A percentile compares a stretch with the other conserved stretches of the same genome.
Conservation (phyloP, 1,140 invertebrate genomes). For the Hyposmocoma kahamanoa region DNA sequence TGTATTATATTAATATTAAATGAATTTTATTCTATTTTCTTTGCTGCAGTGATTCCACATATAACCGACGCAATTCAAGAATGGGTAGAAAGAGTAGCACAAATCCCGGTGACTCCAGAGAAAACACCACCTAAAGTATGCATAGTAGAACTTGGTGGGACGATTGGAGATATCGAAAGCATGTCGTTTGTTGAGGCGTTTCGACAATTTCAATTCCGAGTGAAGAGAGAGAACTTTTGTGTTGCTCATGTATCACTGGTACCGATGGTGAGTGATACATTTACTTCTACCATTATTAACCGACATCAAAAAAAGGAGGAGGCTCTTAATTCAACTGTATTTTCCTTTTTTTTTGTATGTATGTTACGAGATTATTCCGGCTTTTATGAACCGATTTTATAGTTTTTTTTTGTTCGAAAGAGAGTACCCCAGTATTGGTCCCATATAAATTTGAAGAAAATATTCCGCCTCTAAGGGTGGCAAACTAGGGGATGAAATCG, state of each 20-base stretch:
- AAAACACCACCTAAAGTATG: slow-evolving; percentile 88
- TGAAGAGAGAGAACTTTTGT: slow-evolving; percentile 94
- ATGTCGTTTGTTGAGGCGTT: slow-evolving; percentile 99
- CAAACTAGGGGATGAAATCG: no score
- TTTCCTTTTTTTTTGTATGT: no score
- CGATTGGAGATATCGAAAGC: slow-evolving; percentile 99
- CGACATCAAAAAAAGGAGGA: no score
- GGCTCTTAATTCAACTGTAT: no score
- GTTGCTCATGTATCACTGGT: slow-evolving; percentile 96
- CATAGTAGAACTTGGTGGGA: slow-evolving; percentile 96
- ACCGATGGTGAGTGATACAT: slow-evolving; percentile 84
- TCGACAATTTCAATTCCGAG: slow-evolving; percentile 95
- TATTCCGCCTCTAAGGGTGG: no score
- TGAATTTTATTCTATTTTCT: neutral
- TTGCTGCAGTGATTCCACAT: slow-evolving; percentile 93
- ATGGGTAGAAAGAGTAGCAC: slow-evolving; percentile 95
- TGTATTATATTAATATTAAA: neutral
- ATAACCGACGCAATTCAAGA: slow-evolving; percentile 99
- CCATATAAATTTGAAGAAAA: no score
- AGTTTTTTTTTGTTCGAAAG: no score
- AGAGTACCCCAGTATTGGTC: no score
- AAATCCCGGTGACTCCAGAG: slow-evolving; percentile 87
- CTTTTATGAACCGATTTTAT: no score
- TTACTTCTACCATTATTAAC: no score
- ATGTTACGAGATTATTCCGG: no score